Evolutionary conservation across 2,888 invertebrate genomes (phyloP), one percentile per base, ranked within the genome.

Genomic region (Sphinx pinastri): DNA sequence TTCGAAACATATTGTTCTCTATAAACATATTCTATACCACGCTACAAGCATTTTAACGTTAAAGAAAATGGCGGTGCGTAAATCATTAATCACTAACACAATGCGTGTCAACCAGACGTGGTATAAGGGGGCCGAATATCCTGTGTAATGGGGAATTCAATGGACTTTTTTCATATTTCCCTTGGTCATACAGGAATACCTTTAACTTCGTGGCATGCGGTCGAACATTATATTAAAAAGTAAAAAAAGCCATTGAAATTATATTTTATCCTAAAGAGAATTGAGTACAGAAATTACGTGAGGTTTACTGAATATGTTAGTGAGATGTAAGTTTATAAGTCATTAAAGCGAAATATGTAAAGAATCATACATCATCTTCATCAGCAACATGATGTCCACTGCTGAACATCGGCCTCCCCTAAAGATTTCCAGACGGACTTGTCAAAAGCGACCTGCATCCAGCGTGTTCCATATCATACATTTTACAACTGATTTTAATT

Each of bases 51-150:
- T 85, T 88, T 89, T 88, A 84, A 85, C 81, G 84, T 83, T 74
- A 79, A 84, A 86, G 87, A 91, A 92, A 90, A 92, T 90, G 91
- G 89, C 85, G 88, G 87, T 76, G 19, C 66, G 84, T 87, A 84
- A 84, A 88, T 87, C 92, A 93, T 93, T 93, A 91, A 93, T 93
- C 93, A 92, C 84, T 76, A 73, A 81, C 82, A 92, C 93, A 93
- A 93, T 93, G 92, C 90, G 89, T 86, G 92, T 92, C 93, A 87
- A 78, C 81, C 82, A 76, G 86, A 88, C 91, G 86, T 87, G 87
- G 88, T 88, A 86, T 87, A 84, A 89, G 88, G 90, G 81, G 55
- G 88, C 86, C 84, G 85, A 88, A 88, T 89, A 89, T 88, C 86
- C 89, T 84, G 82, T 84, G 84, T 90, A 90, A 92, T 91, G 83